Evolutionary conservation across 2,797 vertebrate genomes (phyloP).

Genomic region (Sebastes diaconus): DNA sequence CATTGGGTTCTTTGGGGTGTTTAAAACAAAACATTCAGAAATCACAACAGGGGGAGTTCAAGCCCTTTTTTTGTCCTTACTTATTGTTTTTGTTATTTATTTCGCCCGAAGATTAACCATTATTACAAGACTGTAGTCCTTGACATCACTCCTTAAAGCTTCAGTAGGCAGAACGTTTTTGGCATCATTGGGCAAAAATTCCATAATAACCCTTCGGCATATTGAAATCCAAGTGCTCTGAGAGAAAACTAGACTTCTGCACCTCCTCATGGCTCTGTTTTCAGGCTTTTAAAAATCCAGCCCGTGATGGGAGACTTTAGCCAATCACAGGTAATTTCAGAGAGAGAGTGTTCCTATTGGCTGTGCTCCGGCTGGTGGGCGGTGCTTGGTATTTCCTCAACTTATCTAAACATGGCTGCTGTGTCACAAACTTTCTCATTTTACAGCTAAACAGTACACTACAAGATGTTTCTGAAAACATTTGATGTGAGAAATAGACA

Average conservation of each 20-base stretch:
- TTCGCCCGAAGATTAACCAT: slow-evolving; percentile 9
- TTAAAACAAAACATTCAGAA: neutral
- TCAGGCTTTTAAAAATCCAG: neutral
- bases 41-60: neutral
- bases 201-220: neutral
- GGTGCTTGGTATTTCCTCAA: too few species aligned
- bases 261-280: neutral
- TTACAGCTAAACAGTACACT: too few species aligned
- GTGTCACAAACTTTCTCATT: fast-evolving
- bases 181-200: neutral
- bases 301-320: too few species aligned
- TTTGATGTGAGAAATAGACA: too few species aligned
- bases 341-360: neutral
- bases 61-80: neutral
- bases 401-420: too few species aligned
- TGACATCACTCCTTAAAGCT: neutral
- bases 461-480: too few species aligned
- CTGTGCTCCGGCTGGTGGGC: too few species aligned
- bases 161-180: neutral
- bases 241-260: neutral
- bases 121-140: neutral
- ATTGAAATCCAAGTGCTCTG: neutral
- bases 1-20: neutral
- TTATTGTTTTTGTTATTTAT: neutral
- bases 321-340: neutral